Evolutionary conservation across 1,140 invertebrate species (phyloP).

Genomic region (Glossosoma conforme): DNA sequence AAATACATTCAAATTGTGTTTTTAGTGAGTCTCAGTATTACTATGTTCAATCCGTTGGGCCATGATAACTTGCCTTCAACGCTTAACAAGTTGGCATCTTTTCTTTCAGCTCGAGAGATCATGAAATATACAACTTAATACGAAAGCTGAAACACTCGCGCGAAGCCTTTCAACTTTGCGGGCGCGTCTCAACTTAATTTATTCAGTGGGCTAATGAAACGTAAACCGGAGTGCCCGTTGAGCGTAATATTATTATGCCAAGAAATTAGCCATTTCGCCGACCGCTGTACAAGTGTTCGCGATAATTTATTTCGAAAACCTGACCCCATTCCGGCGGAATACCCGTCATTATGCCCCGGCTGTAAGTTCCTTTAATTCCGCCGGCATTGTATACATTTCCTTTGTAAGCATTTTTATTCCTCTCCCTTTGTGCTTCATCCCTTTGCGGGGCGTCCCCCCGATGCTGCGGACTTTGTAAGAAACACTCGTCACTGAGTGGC

Average conservation of each 20-base stretch:
- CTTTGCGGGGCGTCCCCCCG: slow-evolving; percentile 11
- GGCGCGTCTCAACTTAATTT: too few species aligned
- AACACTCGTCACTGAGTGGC: slow-evolving; percentile 28
- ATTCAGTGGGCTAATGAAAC: too few species aligned
- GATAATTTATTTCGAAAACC: slow-evolving; percentile 19
- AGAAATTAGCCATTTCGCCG: slow-evolving; percentile 1
- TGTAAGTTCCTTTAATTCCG: slow-evolving; percentile 21
- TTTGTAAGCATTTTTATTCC: slow-evolving; percentile 29
- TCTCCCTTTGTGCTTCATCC: slow-evolving; percentile 21
- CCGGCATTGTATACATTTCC: slow-evolving; percentile 25
- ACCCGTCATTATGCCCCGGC: slow-evolving; percentile 17
- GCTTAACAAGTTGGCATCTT: too few species aligned
- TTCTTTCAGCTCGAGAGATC: too few species aligned
- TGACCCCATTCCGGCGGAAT: slow-evolving; percentile 13
- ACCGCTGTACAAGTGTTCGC: slow-evolving; percentile 6
- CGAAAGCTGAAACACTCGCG: too few species aligned
- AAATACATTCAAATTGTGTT: too few species aligned
- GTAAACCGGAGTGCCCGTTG: too few species aligned
- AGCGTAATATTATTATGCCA: slow-evolving; percentile 1
- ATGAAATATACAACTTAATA: too few species aligned
- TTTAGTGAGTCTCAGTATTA: too few species aligned
- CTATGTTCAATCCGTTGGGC: too few species aligned
- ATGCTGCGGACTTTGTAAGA: slow-evolving; percentile 19
- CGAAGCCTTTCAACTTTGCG: too few species aligned
- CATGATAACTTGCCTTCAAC: too few species aligned